These are phyloP conservation scores for Tragopan temminckii DNA, from an alignment of 2,797 vertebrate genomes.

Conservation along the genomic window DNA sequence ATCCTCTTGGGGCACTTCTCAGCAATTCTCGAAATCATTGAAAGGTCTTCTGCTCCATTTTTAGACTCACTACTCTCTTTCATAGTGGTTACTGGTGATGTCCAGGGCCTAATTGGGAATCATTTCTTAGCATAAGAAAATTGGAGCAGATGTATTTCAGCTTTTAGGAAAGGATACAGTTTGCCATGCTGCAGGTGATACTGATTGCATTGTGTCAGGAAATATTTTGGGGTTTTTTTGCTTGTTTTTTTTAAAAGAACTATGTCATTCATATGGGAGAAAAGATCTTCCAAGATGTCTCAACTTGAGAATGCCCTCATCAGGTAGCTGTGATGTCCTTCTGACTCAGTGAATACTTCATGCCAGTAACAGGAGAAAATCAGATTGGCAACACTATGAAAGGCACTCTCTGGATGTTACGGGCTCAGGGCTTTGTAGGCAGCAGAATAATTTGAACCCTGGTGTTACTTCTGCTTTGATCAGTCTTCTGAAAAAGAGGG, in stretches of 20 bases:
- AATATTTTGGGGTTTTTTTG: too few relatives aligned
- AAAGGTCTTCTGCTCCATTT: background rate
- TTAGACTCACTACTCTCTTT: background rate
- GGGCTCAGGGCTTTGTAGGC: background rate
- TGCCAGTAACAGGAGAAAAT: background rate
- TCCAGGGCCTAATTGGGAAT: background rate
- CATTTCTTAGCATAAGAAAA: background rate
- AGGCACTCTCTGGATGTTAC: background rate
- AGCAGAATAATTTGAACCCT: background rate
- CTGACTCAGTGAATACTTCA: background rate
- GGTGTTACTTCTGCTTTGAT: background rate
- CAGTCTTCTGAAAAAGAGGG: background rate
- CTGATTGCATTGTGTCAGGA: background rate
- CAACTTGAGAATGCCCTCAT: background rate
- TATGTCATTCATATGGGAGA: background rate
- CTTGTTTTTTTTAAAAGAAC: background rate
- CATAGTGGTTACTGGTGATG: background rate
- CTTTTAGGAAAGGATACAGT: background rate
- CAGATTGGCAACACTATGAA: background rate
- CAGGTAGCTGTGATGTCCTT: background rate
- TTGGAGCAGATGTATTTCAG: background rate
- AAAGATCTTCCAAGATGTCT: background rate
- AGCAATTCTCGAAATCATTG: background rate
- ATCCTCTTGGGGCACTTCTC: background rate
- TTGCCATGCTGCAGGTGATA: background rate